Evolutionary conservation across 2,113 vertebrate species (phyloP), one percentile per base, ranked within the genome.

Genomic region (Sarotherodon lohbergeri): DNA sequence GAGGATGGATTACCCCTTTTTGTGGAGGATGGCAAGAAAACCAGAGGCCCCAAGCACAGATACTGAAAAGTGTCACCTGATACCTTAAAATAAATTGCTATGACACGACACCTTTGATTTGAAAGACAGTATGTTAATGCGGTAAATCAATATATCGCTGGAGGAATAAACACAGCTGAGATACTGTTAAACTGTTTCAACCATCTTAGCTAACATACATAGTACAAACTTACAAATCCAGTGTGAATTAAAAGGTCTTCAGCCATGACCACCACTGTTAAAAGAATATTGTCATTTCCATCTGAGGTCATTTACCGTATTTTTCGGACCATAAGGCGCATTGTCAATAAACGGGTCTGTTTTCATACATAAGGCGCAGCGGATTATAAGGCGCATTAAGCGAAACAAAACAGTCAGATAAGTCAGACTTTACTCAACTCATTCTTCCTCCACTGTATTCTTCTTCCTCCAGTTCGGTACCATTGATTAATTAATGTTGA

Each of bases 1-100:
- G 68, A 57, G 61, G 83, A 91, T 83, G 82, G 61, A 91, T 91
- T 55, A 85, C 43, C 89, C 56, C 39, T 41, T 86, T 66, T 56
- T 54, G 48, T 13, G 76, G 73, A 32, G 39, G 50, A 85, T 5
- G 34, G 66, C 16, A 24, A 39, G 84, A 17, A 57, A 85, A 83
- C 57, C 48, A n/a, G 22, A 39, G 19, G 11, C n/a, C 13, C 4
- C 2, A 46, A 41, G 34, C 34, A n/a, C 14, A 83, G 73, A 24
- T 9, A 9, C 41, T 50, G 29, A n/a, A 39, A 82, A 12, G 19
- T 29, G 41, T 54, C 79, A 66, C 56, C 73, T 76, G 34, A 50
- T 29, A 29, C 22, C 24, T 76, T 48, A 29, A 48, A 48, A 76
- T 48, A 48, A 76, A 48, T 76, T 76, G 43, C 43, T 48, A 48